Evolutionary conservation across 2,888 invertebrate genomes (phyloP).

Genomic region (Drosophila suboccidentalis): DNA sequence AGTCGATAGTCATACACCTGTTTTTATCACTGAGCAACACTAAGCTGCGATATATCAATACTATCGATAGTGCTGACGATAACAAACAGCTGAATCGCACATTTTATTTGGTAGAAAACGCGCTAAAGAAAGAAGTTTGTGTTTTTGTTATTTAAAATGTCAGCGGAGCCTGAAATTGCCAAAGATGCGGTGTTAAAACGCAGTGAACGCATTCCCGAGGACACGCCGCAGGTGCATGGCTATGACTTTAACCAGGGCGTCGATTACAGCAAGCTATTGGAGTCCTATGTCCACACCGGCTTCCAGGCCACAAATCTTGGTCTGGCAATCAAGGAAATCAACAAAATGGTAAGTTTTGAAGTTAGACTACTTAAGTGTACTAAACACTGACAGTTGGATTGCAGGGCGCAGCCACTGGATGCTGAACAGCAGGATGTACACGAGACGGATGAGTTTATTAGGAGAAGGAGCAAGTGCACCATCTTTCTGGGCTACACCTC

Average conservation of each 20-base stretch:
- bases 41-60: background rate
- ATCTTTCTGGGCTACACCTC: constrained; percentile 99
- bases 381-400: constrained; percentile 87
- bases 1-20: background rate
- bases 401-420: constrained; percentile 89
- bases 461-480: constrained; percentile 93
- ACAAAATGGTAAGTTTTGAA: constrained; percentile 90
- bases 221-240: constrained; percentile 91
- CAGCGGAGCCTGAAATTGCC: constrained; percentile 86
- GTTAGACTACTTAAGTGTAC: background rate
- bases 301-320: constrained; percentile 99
- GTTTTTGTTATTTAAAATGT: constrained; percentile 61
- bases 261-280: constrained; percentile 93
- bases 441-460: constrained; percentile 93
- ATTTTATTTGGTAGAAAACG: constrained; percentile 18
- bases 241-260: constrained; percentile 97
- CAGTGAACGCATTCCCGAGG: constrained; percentile 89
- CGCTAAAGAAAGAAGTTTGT: constrained; percentile 33
- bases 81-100: constrained; percentile 28
- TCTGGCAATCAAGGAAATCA: constrained; percentile 94
- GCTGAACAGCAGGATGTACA: constrained; percentile 89
- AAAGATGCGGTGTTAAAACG: constrained; percentile 90
- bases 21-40: background rate
- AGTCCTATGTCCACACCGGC: constrained; percentile 93
- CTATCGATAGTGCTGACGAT: background rate